Conservation (phyloP, 2,797 vertebrate genomes). For the Circus cinereus region DNA sequence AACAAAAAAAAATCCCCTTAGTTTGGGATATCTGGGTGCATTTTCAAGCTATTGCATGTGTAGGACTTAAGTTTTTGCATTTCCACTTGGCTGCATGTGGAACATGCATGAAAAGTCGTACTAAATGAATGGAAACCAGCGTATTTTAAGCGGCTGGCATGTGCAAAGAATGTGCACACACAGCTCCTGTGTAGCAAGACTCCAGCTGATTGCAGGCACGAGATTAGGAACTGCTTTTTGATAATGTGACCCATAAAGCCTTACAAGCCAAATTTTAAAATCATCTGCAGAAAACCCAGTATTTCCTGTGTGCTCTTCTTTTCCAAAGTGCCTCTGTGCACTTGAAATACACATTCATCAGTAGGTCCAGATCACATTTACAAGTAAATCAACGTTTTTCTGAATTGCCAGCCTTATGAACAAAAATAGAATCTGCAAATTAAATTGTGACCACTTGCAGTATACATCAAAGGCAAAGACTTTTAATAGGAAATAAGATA, state of each 20-base stretch:
- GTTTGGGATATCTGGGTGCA: neutral
- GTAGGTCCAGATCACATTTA: neutral
- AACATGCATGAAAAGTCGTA: neutral
- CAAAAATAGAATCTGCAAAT: conserved; percentile 27
- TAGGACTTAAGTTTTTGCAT: neutral
- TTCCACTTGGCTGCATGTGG: neutral
- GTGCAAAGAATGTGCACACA: neutral
- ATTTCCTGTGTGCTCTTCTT: neutral
- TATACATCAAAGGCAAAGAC: conserved; percentile 1
- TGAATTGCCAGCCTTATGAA: neutral
- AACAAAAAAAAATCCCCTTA: neutral
- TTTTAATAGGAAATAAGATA: conserved; percentile 8
- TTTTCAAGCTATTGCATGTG: neutral
- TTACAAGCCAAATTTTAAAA: neutral
- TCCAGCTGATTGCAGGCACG: neutral
- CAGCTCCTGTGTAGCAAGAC: neutral
- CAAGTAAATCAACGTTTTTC: neutral
- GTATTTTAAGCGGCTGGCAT: neutral
- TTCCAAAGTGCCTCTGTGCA: neutral
- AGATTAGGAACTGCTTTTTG: neutral
- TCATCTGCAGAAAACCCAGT: neutral
- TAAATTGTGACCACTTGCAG: conserved; percentile 11
- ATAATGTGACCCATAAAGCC: neutral
- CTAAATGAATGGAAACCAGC: neutral
- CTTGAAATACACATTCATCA: neutral